phyloP scores from a whole-genome alignment of 2,113 vertebrate species.

The Megaceryle torquata region DNA sequence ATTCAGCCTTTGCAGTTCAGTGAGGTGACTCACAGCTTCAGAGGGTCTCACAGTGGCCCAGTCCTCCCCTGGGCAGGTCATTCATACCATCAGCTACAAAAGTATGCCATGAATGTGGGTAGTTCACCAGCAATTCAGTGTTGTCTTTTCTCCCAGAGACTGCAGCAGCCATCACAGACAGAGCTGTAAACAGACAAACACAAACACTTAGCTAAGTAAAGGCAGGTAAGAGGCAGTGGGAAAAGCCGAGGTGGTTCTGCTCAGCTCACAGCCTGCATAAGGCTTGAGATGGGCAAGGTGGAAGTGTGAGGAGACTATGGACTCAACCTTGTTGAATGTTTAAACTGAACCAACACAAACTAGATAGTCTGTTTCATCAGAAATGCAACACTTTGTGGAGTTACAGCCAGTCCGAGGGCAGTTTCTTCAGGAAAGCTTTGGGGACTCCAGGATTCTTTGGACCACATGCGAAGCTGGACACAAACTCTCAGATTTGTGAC shows the following conservation, averaged over 20 bases:
- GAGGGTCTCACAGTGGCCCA: accelerated
- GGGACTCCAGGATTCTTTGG: not conserved
- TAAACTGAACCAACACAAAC: not conserved
- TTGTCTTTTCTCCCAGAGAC: not conserved
- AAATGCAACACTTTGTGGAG: not conserved
- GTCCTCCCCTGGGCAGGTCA: not conserved
- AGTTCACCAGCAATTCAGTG: not conserved
- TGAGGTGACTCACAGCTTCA: not conserved
- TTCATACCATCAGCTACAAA: not conserved
- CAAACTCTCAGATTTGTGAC: not conserved
- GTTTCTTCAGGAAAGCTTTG: not conserved
- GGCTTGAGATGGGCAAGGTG: not conserved
- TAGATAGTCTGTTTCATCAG: not conserved
- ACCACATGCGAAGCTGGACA: not conserved
- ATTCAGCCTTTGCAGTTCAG: not conserved
- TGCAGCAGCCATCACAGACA: not conserved
- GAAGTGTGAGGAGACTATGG: not conserved
- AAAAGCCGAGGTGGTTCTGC: not conserved
- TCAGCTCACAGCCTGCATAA: not conserved
- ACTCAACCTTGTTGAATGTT: not conserved
- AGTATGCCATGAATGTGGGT: not conserved
- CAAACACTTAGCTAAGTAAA: not conserved
- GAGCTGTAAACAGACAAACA: not conserved
- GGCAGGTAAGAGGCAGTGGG: not conserved
- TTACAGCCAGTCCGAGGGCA: not conserved